Percentiles rank a stretch among this genome's conserved stretches.
These are phyloP conservation scores for Caiman crocodilus DNA, from an alignment of 2,797 vertebrate genomes.

Conservation along the genomic window DNA sequence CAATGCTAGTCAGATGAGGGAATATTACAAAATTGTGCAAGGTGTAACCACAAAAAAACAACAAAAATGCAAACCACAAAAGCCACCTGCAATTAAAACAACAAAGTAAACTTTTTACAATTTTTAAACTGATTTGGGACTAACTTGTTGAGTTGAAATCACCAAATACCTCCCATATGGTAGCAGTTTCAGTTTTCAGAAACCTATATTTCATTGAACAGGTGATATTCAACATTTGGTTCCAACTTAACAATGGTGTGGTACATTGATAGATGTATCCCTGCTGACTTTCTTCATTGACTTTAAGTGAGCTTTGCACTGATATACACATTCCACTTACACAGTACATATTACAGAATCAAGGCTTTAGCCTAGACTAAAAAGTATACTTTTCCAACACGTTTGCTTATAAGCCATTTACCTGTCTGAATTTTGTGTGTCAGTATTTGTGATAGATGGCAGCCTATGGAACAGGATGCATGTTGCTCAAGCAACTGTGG, in stretches of 20 bases:
- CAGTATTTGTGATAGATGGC: background rate
- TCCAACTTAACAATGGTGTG: background rate
- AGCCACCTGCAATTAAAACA: background rate
- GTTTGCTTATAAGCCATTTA: background rate
- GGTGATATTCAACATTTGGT: background rate
- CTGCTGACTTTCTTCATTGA: background rate
- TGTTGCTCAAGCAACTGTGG: background rate
- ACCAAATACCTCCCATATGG: background rate
- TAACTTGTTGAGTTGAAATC: background rate
- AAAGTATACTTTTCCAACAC: background rate
- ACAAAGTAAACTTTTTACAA: background rate
- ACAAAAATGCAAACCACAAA: background rate
- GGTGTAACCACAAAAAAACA: background rate
- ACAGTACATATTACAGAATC: background rate
- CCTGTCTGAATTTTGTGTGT: background rate
- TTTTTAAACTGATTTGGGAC: background rate
- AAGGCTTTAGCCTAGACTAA: background rate
- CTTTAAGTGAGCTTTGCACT: background rate
- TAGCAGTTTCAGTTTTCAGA: background rate
- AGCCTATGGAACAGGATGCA: fast-evolving
- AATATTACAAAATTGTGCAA: background rate
- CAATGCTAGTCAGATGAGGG: background rate
- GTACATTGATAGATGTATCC: fast-evolving
- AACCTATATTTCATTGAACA: background rate
- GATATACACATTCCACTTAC: fast-evolving